A percentile compares a stretch with the other conserved stretches of the same genome.
Evolutionary conservation across 1,140 invertebrate species (phyloP).

Genomic region (Drosophila tropicalis): DNA sequence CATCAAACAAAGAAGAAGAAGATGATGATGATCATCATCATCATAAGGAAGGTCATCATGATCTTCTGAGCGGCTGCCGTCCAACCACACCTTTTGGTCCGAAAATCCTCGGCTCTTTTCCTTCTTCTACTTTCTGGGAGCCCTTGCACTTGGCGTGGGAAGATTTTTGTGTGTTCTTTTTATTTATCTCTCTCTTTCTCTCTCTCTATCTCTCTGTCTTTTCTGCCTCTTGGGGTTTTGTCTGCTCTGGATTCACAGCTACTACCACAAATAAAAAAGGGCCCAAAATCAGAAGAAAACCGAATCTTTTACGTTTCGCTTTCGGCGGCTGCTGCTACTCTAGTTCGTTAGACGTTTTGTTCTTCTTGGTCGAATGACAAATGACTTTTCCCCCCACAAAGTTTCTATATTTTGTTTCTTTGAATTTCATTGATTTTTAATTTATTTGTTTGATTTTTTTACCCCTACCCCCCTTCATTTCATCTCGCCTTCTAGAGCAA

Average conservation of each 20-base stretch:
- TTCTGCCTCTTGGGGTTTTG: constrained; percentile 27
- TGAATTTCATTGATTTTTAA: constrained; percentile 76
- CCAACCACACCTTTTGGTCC: constrained; percentile 70
- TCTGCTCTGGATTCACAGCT: constrained; percentile 77
- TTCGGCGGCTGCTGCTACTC: constrained; percentile 28
- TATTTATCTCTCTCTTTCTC: no score
- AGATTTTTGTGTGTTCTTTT: constrained; percentile 72
- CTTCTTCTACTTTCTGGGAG: constrained; percentile 25
- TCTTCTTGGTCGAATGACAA: constrained; percentile 65
- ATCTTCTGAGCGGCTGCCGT: constrained; percentile 47
- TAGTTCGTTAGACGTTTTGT: constrained; percentile 79
- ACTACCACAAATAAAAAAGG: constrained; percentile 63
- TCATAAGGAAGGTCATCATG: constrained; percentile 56
- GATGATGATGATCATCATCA: constrained; percentile 14
- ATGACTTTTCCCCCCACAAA: constrained; percentile 65
- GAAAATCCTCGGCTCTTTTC: constrained; percentile 37
- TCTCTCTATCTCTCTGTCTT: constrained; percentile 31
- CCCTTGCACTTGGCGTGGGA: constrained; percentile 81
- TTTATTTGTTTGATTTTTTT: constrained; percentile 76
- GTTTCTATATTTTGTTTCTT: constrained; percentile 19
- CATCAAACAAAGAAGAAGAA: constrained; percentile 10
- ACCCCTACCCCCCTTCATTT: constrained; percentile 16
- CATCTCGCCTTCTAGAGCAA: neutral
- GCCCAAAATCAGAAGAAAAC: constrained; percentile 24
- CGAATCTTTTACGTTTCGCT: constrained; percentile 31